Conservation (phyloP, 2,797 vertebrate species). For the Sebastes alutus region DNA sequence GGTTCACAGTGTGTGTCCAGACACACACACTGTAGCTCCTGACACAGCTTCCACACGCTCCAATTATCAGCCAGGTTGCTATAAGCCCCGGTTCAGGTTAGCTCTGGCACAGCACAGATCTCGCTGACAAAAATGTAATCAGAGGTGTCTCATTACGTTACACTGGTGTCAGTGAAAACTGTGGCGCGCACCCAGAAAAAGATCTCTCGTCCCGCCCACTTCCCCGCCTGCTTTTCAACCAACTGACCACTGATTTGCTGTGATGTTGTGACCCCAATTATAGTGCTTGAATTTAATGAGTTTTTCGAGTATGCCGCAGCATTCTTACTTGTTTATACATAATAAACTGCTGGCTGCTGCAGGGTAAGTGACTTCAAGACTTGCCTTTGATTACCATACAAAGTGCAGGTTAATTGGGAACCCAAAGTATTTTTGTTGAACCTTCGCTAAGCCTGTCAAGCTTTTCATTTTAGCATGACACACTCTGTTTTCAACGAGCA, state of each 20-base stretch:
- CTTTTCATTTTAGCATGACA: neutral
- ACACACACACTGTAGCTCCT: slow-evolving; percentile 30
- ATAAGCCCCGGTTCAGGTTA: slow-evolving; percentile 37
- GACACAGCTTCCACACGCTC: slow-evolving; percentile 55
- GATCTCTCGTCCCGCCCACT: neutral
- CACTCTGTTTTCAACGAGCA: neutral
- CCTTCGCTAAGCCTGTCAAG: neutral
- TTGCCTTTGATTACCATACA: neutral
- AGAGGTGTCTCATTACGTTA: slow-evolving; percentile 64
- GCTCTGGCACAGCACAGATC: slow-evolving; percentile 13
- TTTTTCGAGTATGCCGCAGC: neutral
- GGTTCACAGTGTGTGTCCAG: slow-evolving; percentile 35
- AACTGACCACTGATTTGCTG: neutral
- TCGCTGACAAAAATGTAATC: slow-evolving; percentile 64
- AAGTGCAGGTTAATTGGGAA: slow-evolving; percentile 4
- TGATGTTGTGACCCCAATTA: slow-evolving; percentile 30
- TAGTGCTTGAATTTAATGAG: neutral
- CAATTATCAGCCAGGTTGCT: slow-evolving; percentile 58
- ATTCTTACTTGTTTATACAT: neutral
- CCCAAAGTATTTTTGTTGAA: neutral
- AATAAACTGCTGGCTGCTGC: neutral
- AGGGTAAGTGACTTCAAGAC: neutral
- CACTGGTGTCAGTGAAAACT: slow-evolving; percentile 48
- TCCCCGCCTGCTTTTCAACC: slow-evolving; percentile 26
- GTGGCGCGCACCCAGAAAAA: slow-evolving; percentile 28